phyloP scores from a whole-genome alignment of 2,888 invertebrate species.

The Reticulitermes lucifugus region DNA sequence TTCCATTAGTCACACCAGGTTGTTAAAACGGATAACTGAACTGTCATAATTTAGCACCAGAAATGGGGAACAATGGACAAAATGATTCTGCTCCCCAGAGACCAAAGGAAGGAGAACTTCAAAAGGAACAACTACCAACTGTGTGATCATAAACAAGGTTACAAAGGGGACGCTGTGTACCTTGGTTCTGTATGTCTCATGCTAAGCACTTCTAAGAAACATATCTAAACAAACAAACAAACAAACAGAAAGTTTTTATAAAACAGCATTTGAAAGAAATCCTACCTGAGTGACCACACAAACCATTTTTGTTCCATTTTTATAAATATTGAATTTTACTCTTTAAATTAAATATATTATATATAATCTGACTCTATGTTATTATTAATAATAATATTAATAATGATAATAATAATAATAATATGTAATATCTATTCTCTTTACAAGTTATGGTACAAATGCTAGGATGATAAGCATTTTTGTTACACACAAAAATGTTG shows the following conservation, averaged over 20 bases:
- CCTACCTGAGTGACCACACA: constrained; percentile 45
- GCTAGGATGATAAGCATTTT: constrained; percentile 45
- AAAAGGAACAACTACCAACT: not conserved
- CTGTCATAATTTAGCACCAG: constrained; percentile 23
- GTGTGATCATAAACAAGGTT: not conserved
- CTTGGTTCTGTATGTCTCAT: constrained; percentile 6
- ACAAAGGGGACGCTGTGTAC: not conserved
- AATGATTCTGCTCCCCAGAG: not conserved
- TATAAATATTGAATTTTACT: constrained; percentile 45
- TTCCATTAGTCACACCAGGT: not conserved
- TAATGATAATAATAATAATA: constrained; percentile 27
- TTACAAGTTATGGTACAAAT: constrained; percentile 49
- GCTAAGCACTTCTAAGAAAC: constrained; percentile 19
- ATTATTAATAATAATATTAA: constrained; percentile 34
- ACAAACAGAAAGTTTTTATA: constrained; percentile 26
- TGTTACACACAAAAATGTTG: constrained; percentile 40
- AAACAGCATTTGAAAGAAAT: constrained; percentile 34
- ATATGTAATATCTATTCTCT: constrained; percentile 48
- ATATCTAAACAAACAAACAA: constrained; percentile 7
- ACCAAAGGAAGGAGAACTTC: not conserved
- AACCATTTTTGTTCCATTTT: constrained; percentile 42
- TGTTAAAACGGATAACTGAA: not conserved
- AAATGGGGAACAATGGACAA: not conserved
- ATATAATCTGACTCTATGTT: constrained; percentile 50
- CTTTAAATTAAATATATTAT: constrained; percentile 52